Evolutionary conservation across 1,140 invertebrate species (phyloP), one percentile per base, ranked within the genome.

Genomic region (Eumaeus atala): DNA sequence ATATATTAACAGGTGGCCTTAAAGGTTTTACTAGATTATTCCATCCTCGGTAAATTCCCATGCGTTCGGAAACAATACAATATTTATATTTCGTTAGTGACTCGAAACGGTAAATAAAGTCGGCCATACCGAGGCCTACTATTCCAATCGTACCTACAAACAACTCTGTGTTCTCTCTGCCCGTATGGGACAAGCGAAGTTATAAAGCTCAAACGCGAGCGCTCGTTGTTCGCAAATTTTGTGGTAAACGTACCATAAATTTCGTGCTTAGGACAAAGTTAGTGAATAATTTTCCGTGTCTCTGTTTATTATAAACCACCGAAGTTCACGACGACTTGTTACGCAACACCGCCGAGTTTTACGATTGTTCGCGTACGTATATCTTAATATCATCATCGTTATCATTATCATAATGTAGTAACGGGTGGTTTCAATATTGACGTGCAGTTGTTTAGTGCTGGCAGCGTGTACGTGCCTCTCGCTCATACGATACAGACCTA

Each of bases 201-300:
- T 79, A 72, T 72, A 73, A 74, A 76, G 69, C 71, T 73, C 66
- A 72, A 81, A 69, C 70, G 74, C 74, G 69, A 70, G 73, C 70
- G 74, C 80, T 78, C 74, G 74, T 77, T 78, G 75, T 76, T 64
- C 64, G 68, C 69, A 75, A 77, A 80, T 75, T 83, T 74, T 67
- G 74, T 66, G 77, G 79, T 80, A 74, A 83, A 68, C 70, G 67
- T 77, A 75, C 77, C 74, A 83, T 83, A 83, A 79, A 80, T 80
- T 79, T 78, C 69, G 62, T 67, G 66, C 70, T 83, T 73, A 69
- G 67, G 64, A 58, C 66, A 70, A 80, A 83, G 73, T 83, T 80
- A 72, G 74, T 72, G 75, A 80, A 83, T 80, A 80, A 80, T 77
- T 77, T 80, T 77, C 72, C 66, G 66, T 77, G 74, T 77, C 72